Evolutionary conservation across 2,888 invertebrate genomes (phyloP).

Genomic region (Drosophila koepferae): DNA sequence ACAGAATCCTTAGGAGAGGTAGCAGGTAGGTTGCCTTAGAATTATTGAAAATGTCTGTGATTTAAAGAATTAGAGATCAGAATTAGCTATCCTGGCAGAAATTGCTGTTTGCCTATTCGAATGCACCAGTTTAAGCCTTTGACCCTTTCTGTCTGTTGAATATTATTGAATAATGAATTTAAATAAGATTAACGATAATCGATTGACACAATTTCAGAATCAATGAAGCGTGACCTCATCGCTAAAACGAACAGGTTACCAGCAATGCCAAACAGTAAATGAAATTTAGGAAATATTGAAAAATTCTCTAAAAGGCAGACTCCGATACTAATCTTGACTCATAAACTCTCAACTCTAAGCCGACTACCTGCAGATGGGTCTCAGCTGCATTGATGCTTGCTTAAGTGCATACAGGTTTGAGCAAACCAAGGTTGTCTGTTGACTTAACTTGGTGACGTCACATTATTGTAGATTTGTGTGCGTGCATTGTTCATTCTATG

Average conservation of each 20-base stretch:
- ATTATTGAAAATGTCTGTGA: neutral
- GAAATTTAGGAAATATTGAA: neutral
- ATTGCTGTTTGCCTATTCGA: conserved; percentile 56
- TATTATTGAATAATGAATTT: neutral
- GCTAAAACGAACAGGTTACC: conserved; percentile 23
- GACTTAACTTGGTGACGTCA: neutral
- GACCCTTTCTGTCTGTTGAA: neutral
- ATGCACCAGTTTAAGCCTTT: conserved; percentile 46
- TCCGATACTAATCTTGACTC: neutral
- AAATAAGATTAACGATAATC: neutral
- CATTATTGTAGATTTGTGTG: neutral
- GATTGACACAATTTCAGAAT: conserved; percentile 10
- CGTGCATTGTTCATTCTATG: neutral
- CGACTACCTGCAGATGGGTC: neutral
- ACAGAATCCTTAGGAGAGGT: conserved; percentile 38
- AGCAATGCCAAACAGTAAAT: conserved; percentile 7
- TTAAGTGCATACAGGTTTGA: neutral
- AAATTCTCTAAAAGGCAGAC: neutral
- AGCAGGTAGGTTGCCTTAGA: neutral
- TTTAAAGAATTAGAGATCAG: neutral
- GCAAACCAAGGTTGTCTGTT: neutral
- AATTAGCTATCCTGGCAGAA: neutral
- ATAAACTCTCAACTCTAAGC: neutral
- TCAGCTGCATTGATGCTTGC: conserved; percentile 5
- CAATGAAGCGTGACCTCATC: conserved; percentile 42